Evolutionary conservation across 2,113 vertebrate species (phyloP), one percentile per base, ranked within the genome.

Genomic region (Perca schrenkii): DNA sequence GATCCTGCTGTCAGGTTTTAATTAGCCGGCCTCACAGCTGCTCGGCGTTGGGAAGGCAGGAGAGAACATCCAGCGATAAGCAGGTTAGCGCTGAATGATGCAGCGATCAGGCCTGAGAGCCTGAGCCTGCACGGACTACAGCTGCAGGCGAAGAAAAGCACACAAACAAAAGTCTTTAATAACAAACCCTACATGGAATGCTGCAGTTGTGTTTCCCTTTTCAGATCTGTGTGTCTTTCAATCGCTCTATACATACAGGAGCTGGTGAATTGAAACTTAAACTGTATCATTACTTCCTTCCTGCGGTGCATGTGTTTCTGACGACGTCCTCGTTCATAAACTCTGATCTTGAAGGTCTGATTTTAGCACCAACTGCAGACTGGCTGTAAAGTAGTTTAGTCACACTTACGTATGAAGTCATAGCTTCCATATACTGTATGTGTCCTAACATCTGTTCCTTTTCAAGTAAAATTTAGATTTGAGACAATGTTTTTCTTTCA

Each of bases 11-110:
- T 86, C 79, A 83, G 86, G 68, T 77, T 80, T 87, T 86, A 92
- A 95, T 94, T 91, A 93, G 86, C 85, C 66, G 88, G 60, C 84
- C 84, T 84, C 64, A 62, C 82, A 88, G 91, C 87, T 76, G 90
- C 78, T 79, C n/a, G 74, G 63, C 49, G n/a, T 84, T 87, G 36
- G 80, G 49, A 69, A 83, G 47, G 67, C 77, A 74, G 63, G 60
- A 89, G 86, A 82, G 79, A 93, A 90, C 82, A 90, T 67, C 71
- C 62, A 74, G 69, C 52, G 80, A 90, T 94, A 95, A 94, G 79
- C 79, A 83, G 70, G 89, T 92, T 93, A 89, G 34, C 1, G 60
- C 62, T 50, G 60, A 87, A 73, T 63, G 65, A 76, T 66, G 77
- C 64, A 50, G n/a, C 6, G 13, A 69, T 86, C 65, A 17, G 68